phyloP scores from a whole-genome alignment of 1,140 invertebrate genomes.

The Drosophila pandora region DNA sequence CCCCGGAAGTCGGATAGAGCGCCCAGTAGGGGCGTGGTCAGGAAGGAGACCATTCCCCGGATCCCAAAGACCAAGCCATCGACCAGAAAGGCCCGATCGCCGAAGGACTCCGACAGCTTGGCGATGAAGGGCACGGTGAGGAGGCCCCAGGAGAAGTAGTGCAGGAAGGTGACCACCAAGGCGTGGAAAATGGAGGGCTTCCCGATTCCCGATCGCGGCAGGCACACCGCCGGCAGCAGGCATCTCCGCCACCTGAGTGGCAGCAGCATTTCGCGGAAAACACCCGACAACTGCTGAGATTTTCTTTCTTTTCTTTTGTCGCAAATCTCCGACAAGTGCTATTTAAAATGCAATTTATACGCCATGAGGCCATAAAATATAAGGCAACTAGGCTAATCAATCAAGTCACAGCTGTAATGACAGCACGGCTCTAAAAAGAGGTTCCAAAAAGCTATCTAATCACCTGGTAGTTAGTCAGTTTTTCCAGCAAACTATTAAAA shows the following conservation, averaged over 20 bases:
- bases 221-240: not conserved
- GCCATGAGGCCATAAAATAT: not conserved
- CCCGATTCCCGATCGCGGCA: constrained; percentile 89
- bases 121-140: constrained; percentile 98
- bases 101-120: constrained; percentile 98
- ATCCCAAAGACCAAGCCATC: constrained; percentile 99
- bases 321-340: not conserved
- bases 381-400: not conserved
- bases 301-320: not conserved
- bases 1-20: constrained; percentile 99
- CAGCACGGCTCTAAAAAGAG: not conserved
- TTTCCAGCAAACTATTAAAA: too few species aligned
- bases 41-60: constrained; percentile 97
- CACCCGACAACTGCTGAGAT: not conserved
- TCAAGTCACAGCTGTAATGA: constrained; percentile 4
- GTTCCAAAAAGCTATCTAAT: not conserved
- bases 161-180: constrained; percentile 98
- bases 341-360: constrained; percentile 20
- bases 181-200: constrained; percentile 98
- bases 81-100: constrained; percentile 99
- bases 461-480: too few species aligned
- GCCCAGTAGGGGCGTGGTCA: constrained; percentile 97
- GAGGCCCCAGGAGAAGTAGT: constrained; percentile 99
- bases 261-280: not conserved
- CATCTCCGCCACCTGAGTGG: not conserved